Percentiles rank a stretch among this genome's conserved stretches.
phyloP scores from a whole-genome alignment of 2,797 vertebrate species.

The Molossus alvarezi region DNA sequence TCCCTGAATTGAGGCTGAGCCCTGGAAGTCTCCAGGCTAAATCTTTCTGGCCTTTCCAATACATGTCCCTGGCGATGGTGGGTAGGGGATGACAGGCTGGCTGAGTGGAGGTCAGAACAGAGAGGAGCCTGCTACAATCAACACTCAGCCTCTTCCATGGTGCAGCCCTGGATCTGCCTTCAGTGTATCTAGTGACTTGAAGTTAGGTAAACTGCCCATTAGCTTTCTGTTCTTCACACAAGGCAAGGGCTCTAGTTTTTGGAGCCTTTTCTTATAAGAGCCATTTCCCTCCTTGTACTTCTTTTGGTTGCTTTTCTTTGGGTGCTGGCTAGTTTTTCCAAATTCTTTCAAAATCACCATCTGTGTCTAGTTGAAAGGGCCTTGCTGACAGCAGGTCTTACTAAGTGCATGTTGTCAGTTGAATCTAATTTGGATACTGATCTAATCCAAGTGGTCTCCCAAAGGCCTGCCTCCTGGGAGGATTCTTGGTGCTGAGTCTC shows the following conservation, averaged over 20 bases:
- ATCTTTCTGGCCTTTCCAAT: background rate
- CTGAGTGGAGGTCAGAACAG: background rate
- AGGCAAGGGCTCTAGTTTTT: background rate
- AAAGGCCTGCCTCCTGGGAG: background rate
- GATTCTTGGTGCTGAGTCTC: background rate
- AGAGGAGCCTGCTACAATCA: rapidly evolving
- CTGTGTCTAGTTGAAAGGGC: background rate
- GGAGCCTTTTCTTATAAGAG: background rate
- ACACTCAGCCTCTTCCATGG: rapidly evolving
- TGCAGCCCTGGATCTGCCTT: background rate
- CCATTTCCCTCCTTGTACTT: background rate
- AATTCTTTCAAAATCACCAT: background rate
- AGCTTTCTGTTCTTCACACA: background rate
- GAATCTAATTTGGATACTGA: background rate
- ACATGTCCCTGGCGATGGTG: rapidly evolving
- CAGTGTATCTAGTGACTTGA: background rate
- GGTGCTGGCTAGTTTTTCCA: background rate
- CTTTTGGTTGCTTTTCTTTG: background rate
- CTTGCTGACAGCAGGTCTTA: background rate
- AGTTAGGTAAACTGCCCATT: background rate
- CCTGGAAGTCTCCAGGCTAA: background rate
- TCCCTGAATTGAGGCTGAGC: no score
- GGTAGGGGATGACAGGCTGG: rapidly evolving
- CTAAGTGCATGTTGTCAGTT: background rate
- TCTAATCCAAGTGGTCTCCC: background rate